These are phyloP conservation scores for Spongilla lacustris DNA, from an alignment of 37 sponge, comb jelly and placozoan species.

Conservation along the genomic window DNA sequence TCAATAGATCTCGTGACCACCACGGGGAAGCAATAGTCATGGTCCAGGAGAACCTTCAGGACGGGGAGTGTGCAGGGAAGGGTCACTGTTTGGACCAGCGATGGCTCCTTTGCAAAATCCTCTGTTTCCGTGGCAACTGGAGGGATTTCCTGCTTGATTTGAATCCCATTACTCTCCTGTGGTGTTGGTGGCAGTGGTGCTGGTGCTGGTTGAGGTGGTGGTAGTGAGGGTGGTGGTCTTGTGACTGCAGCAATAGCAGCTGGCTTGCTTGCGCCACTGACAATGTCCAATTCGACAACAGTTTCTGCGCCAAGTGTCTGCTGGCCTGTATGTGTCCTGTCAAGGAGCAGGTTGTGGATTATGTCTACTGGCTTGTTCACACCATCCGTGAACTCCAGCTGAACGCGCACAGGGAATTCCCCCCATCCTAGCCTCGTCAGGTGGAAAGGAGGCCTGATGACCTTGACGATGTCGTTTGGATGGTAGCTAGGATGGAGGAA, in stretches of 20 bases:
- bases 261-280: neutral
- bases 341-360: slow-evolving; percentile 80
- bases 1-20: neutral
- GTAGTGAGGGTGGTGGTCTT: neutral
- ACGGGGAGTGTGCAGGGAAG: slow-evolving; percentile 8
- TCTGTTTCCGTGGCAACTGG: neutral
- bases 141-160: neutral
- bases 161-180: neutral
- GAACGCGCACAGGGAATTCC: slow-evolving; percentile 89
- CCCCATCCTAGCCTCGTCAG: slow-evolving; percentile 89
- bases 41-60: slow-evolving; percentile 26
- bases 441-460: slow-evolving; percentile 78
- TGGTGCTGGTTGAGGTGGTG: neutral
- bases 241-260: too few relatives aligned
- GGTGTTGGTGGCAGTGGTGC: neutral
- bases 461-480: slow-evolving; percentile 77
- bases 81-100: slow-evolving; percentile 13
- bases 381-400: slow-evolving; percentile 63
- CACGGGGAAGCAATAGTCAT: slow-evolving; percentile 39
- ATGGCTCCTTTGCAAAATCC: neutral
- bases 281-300: slow-evolving; percentile 55
- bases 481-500: slow-evolving; percentile 91
- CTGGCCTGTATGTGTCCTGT: slow-evolving; percentile 79
- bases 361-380: slow-evolving; percentile 75
- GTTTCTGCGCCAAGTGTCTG: slow-evolving; percentile 92